A percentile compares a stretch with the other conserved stretches of the same genome.
Evolutionary conservation across 2,797 vertebrate species (phyloP).

Genomic region (Ctenosaura bakeri): DNA sequence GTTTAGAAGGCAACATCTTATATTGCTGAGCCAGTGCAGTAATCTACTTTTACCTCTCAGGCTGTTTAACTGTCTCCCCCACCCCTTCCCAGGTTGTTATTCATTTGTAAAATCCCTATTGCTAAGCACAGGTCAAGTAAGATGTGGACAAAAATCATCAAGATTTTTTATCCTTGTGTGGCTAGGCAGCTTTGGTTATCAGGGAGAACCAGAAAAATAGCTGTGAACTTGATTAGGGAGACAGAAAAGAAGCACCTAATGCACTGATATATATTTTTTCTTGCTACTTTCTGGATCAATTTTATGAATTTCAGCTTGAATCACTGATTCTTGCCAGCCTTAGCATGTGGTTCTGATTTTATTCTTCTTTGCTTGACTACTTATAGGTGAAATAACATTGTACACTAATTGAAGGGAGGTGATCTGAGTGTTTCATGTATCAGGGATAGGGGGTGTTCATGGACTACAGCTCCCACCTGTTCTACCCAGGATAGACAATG

Average conservation of each 20-base stretch:
- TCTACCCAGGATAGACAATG: not conserved
- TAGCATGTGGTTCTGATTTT: not conserved
- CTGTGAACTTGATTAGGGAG: no score
- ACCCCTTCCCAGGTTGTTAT: not conserved
- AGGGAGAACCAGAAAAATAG: not conserved
- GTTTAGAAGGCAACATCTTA: not conserved
- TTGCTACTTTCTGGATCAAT: not conserved
- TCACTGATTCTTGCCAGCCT: not conserved
- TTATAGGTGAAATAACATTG: not conserved
- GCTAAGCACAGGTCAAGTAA: not conserved
- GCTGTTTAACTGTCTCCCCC: not conserved
- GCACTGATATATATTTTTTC: not conserved
- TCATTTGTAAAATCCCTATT: not conserved
- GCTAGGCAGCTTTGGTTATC: not conserved
- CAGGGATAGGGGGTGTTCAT: no score
- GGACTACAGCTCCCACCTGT: not conserved
- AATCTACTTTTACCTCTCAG: not conserved
- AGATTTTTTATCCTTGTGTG: not conserved
- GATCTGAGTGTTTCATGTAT: not conserved
- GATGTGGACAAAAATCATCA: not conserved
- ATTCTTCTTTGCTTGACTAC: not conserved
- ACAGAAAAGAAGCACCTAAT: not conserved
- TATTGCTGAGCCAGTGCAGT: not conserved
- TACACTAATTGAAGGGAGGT: not conserved
- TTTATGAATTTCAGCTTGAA: not conserved